phyloP scores from a whole-genome alignment of 2,888 invertebrate species.

The Rhagonycha fulva region DNA sequence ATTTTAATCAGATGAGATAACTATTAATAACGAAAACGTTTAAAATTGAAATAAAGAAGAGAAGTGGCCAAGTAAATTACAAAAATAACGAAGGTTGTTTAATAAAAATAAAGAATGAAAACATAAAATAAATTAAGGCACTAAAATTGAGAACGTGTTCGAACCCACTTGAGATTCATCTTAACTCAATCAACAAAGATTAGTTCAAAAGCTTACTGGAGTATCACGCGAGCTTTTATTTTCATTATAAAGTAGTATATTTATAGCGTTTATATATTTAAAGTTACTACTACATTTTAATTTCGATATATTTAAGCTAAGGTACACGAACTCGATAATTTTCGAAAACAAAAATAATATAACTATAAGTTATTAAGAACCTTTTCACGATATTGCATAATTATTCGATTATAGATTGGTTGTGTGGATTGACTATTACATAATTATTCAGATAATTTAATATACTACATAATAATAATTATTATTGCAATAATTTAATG shows the following conservation, averaged over 20 bases:
- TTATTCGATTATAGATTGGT: background rate
- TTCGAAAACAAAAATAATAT: background rate
- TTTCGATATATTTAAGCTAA: constrained; percentile 19
- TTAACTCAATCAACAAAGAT: constrained; percentile 1
- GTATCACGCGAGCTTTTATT: background rate
- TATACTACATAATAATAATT: background rate
- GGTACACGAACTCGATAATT: constrained; percentile 3
- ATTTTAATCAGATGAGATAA: background rate
- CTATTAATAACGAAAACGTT: background rate
- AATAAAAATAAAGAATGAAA: background rate
- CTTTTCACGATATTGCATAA: background rate
- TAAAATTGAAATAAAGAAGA: background rate
- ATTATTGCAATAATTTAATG: background rate
- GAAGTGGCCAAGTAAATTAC: background rate
- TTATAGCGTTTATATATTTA: constrained; percentile 19
- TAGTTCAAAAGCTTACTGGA: background rate
- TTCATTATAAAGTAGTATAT: background rate
- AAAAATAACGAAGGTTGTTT: background rate
- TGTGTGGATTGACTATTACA: background rate
- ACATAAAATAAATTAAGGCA: background rate
- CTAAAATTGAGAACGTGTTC: background rate
- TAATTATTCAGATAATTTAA: background rate
- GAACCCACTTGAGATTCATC: background rate
- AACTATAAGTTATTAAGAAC: no score
- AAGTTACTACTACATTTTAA: constrained; percentile 10